Base-by-base conservation (phyloP, 1,140 invertebrate genomes). In the Coenobita brevimanus region DNA sequence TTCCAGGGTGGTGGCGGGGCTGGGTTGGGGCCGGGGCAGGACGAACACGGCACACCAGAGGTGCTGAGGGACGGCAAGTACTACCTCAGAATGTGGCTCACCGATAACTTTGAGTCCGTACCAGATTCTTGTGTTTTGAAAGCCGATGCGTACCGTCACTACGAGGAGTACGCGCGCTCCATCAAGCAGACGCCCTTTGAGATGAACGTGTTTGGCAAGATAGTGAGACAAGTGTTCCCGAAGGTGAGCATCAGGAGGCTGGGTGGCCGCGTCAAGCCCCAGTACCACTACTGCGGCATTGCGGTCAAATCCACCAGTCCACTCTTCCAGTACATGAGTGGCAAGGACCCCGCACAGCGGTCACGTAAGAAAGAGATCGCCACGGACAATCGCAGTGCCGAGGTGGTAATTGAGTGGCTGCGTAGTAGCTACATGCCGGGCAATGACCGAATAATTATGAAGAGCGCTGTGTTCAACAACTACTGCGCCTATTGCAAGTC, bases 171-270 rank as follows among this genome's bases (percentile, higher is more conserved):
- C 79, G 83, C 83, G 3, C 86, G 73, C 33, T 64, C 81, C 60
- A 89, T 90, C 46, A 89, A 82, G 13, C 90, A 90, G 79, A 87
- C 90, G 21, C 87, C 90, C 17, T 90, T 90, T 30, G 90, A 90
- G 36, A 90, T 90, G 90, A 90, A 90, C 62, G 90, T 90, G 0
- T 90, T 90, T 54, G 90, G 90, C 4, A 90, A 90, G 73, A 90
- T 90, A 21, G 90, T 90, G 8, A 73, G 90, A 1, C 90, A 90
- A 67, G 90, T 90, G 27, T 90, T 90, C 67, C 90, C 90, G 0
- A 90, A 90, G 30, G 90, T 90, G 36, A 82, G 78, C 15, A 90
- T 90, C 43, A 67, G 90, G 27, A 46, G 90, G 4, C 73, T 90
- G 21, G 90, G 90, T 3, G 90, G 90, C 0, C 75, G 90, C n/a